Percentiles rank a stretch among this genome's conserved stretches.
Conservation (phyloP, 2,797 vertebrate species). For the Anomalospiza imberbis region DNA sequence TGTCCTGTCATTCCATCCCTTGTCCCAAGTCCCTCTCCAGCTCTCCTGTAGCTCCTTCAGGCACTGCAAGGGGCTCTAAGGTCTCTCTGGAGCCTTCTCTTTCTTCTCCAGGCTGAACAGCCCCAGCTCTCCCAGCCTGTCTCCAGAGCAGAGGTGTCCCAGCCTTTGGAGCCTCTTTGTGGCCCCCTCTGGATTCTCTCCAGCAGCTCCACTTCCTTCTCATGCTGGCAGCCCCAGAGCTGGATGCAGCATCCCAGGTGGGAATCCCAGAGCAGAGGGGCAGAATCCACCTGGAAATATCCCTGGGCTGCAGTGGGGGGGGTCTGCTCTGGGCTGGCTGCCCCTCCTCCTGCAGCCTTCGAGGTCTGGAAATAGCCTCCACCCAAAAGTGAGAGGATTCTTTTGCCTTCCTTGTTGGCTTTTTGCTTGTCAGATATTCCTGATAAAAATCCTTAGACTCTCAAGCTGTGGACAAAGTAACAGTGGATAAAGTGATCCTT, state of each 20-base stretch:
- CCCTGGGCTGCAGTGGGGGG: background rate
- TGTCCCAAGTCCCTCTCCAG: background rate
- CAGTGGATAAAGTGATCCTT: background rate
- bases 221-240: background rate
- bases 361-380: background rate
- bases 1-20: background rate
- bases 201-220: rapidly evolving
- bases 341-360: background rate
- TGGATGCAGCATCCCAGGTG: background rate
- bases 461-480: background rate
- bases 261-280: background rate
- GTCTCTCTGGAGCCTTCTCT: background rate
- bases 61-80: background rate
- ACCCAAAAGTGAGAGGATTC: background rate
- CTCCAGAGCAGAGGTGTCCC: background rate
- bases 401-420: background rate
- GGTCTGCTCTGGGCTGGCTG: background rate
- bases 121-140: background rate
- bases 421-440: background rate
- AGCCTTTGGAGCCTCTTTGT: background rate
- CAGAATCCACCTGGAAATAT: background rate
- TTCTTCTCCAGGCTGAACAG: background rate
- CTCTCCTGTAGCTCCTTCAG: background rate
- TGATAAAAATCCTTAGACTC: background rate
- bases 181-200: background rate